Evolutionary conservation across 1,140 invertebrate genomes (phyloP).

Genomic region (Microplitis demolitor): DNA sequence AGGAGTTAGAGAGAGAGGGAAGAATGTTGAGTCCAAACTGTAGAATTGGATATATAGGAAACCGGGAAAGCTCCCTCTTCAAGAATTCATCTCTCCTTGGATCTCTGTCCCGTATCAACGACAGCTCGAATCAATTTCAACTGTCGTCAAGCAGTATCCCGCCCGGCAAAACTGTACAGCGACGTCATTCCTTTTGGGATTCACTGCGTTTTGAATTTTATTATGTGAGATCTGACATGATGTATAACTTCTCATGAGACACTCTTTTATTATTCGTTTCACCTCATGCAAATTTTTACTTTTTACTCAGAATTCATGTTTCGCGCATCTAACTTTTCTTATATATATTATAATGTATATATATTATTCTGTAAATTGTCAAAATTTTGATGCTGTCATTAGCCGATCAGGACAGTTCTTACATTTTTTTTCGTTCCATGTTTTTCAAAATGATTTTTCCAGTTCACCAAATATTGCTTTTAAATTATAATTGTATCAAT

Average conservation of each 20-base stretch:
- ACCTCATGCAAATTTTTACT: constrained; percentile 9
- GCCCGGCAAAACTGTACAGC: background rate
- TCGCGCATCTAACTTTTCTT: background rate
- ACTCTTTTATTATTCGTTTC: background rate
- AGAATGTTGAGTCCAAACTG: background rate
- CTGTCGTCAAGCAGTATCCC: constrained; percentile 11
- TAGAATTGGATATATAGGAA: background rate
- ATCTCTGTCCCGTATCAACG: background rate
- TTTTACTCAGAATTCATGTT: background rate
- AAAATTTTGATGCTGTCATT: too few relatives aligned
- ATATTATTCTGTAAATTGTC: too few relatives aligned
- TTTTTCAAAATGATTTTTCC: too few relatives aligned
- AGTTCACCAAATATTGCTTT: too few relatives aligned
- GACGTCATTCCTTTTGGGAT: constrained; percentile 2
- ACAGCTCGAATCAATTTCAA: constrained; percentile 27
- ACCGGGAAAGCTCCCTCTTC: background rate
- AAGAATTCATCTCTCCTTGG: constrained; percentile 6
- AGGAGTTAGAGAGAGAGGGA: background rate
- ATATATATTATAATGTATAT: background rate
- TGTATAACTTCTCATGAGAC: constrained; percentile 7
- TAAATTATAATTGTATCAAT: too few relatives aligned
- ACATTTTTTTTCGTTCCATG: too few relatives aligned
- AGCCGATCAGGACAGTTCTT: too few relatives aligned
- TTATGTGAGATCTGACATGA: constrained; percentile 11
- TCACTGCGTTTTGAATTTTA: constrained; percentile 18